A percentile compares a stretch with the other conserved stretches of the same genome.
phyloP scores from a whole-genome alignment of 1,140 invertebrate species.

The Cydia strobilella region DNA sequence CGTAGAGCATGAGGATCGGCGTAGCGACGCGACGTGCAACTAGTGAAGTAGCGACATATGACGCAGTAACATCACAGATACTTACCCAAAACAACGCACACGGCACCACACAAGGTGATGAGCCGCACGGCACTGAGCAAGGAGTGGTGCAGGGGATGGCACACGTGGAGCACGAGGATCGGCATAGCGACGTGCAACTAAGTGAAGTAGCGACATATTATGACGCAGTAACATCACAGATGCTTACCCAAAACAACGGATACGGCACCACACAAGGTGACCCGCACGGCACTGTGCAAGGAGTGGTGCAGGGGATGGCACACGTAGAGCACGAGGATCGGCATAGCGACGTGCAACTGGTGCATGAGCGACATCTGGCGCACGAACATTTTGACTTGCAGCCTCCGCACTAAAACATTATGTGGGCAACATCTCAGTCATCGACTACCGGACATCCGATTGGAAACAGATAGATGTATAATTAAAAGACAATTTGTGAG shows the following conservation, averaged over 20 bases:
- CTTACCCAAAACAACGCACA: too few relatives aligned
- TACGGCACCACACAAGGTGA: too few relatives aligned
- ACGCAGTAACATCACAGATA: background rate
- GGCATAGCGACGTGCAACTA: constrained; percentile 41
- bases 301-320: constrained; percentile 34
- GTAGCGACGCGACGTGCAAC: constrained; percentile 46
- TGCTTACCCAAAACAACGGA: too few relatives aligned
- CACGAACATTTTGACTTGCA: constrained; percentile 35
- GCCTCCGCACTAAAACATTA: constrained; percentile 50
- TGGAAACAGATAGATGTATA: too few relatives aligned
- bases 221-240: background rate
- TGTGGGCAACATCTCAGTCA: too few relatives aligned
- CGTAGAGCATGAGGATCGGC: constrained; percentile 43
- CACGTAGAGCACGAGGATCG: constrained; percentile 47
- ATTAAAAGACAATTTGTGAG: too few relatives aligned
- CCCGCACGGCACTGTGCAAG: constrained; percentile 42
- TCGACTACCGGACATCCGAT: too few relatives aligned
- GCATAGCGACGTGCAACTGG: constrained; percentile 42
- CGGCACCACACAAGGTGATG: too few relatives aligned
- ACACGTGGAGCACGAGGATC: constrained; percentile 47
- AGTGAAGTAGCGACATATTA: background rate
- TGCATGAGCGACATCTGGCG: background rate
- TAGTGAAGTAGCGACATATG: background rate
- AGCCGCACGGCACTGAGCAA: constrained; percentile 41
- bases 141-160: constrained; percentile 35